Percentiles rank a stretch among this genome's conserved stretches.
Evolutionary conservation across 2,888 invertebrate genomes (phyloP).

Genomic region (Tuta absoluta): DNA sequence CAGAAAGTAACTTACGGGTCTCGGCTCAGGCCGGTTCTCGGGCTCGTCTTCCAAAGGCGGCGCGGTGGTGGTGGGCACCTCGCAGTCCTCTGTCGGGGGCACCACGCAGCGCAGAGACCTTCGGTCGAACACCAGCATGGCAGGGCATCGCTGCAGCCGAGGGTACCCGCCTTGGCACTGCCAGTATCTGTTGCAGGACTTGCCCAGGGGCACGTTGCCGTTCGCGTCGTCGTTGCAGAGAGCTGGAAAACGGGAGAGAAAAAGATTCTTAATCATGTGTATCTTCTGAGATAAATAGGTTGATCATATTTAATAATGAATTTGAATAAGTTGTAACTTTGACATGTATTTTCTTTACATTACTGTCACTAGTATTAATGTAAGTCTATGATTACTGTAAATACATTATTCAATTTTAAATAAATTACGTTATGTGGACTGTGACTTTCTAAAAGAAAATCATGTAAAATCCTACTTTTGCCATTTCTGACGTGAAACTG

Average conservation of each 20-base stretch:
- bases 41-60: constrained; percentile 81
- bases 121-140: constrained; percentile 93
- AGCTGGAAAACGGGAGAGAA: constrained; percentile 78
- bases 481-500: too few relatives aligned
- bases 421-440: too few relatives aligned
- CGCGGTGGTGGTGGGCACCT: constrained; percentile 89
- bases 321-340: too few relatives aligned
- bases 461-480: too few relatives aligned
- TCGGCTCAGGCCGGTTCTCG: constrained; percentile 48
- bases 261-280: neutral
- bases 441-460: too few relatives aligned
- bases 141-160: constrained; percentile 93
- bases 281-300: too few relatives aligned
- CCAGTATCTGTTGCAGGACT: constrained; percentile 97
- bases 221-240: constrained; percentile 95
- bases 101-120: constrained; percentile 92
- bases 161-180: constrained; percentile 97
- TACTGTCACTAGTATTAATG: too few relatives aligned
- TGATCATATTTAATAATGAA: too few relatives aligned
- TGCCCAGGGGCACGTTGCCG: constrained; percentile 94
- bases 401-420: too few relatives aligned
- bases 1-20: constrained; percentile 54
- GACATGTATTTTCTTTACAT: too few relatives aligned
- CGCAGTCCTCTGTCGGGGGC: constrained; percentile 94
- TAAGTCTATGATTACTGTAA: too few relatives aligned